Evolutionary conservation across 2,797 vertebrate genomes (phyloP), one percentile per base, ranked within the genome.

Genomic region (Chanos chanos): DNA sequence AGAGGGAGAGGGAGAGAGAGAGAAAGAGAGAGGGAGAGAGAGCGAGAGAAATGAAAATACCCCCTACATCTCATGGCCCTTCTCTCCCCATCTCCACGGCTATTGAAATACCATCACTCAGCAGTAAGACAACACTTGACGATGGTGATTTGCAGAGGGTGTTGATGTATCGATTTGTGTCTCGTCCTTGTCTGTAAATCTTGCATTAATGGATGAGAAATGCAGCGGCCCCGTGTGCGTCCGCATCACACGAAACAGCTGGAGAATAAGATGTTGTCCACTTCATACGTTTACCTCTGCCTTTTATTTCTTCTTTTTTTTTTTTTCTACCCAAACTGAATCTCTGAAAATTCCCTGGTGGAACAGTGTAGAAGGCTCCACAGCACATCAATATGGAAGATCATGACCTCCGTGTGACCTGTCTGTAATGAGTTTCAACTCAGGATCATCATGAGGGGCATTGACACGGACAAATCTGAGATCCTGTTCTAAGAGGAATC

Each of bases 171-270:
- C 65, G 73, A 83, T 81, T 85, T 81, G 80, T 81, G 82, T 85
- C 76, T 74, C 53, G 65, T 72, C 53, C 76, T 71, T 73, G 75
- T 79, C 79, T 79, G 55, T 83, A 82, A 77, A 78, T 81, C 81
- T 87, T 86, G 69, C 81, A 82, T 83, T 84, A 82, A 84, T 86
- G 81, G 74, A 87, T 83, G 85, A 83, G 73, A 71, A n/a, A 37
- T 72, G 65, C 68, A 76, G 86, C 82, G 85, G 85, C 77, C 83
- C 75, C 66, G 78, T 55, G 67, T 72, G 57, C 78, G 78, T 79
- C 74, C 73, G 66, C 77, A 76, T 72, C 72, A 67, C 39, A 59
- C 74, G 65, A 77, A 73, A 63, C 57, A 76, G 64, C 66, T 66
- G 57, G 62, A 65, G 64, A 71, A 77, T 78, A 72, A 74, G 62